phyloP scores from a whole-genome alignment of 1,140 invertebrate species.

The Leptinotarsa lineolata region DNA sequence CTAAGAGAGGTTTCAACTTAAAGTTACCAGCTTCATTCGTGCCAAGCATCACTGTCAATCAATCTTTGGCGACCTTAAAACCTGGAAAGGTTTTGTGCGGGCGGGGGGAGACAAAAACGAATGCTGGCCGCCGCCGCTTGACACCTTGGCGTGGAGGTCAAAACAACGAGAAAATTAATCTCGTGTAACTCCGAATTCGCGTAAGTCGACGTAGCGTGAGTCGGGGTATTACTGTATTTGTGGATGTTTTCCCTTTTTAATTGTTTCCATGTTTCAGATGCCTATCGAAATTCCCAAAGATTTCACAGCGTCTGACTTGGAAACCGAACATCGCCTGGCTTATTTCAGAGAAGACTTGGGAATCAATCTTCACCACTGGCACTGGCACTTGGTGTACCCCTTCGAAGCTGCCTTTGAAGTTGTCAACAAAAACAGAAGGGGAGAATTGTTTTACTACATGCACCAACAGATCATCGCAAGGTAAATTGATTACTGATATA shows the following conservation, averaged over 20 bases:
- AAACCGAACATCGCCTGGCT: conserved; percentile 67
- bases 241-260: no score
- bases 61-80: no score
- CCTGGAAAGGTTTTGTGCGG: no score
- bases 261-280: conserved; percentile 31
- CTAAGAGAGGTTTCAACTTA: conserved; percentile 40
- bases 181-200: no score
- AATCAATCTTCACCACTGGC: conserved; percentile 82
- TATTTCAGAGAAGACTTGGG: conserved; percentile 71
- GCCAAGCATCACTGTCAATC: conserved; percentile 49
- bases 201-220: conserved; percentile 18
- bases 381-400: conserved; percentile 82
- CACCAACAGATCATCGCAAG: conserved; percentile 73
- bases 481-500: conserved; percentile 43
- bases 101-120: no score
- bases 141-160: no score
- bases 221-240: conserved; percentile 29
- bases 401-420: conserved; percentile 65
- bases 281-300: conserved; percentile 68
- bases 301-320: conserved; percentile 69
- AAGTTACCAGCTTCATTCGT: conserved; percentile 30
- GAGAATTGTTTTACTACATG: conserved; percentile 81
- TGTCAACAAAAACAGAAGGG: conserved; percentile 71
- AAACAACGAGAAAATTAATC: no score
- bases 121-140: no score